Percentiles rank a stretch among this genome's conserved stretches.
Conservation (phyloP, 2,797 vertebrate genomes). For the Myripristis murdjan region DNA sequence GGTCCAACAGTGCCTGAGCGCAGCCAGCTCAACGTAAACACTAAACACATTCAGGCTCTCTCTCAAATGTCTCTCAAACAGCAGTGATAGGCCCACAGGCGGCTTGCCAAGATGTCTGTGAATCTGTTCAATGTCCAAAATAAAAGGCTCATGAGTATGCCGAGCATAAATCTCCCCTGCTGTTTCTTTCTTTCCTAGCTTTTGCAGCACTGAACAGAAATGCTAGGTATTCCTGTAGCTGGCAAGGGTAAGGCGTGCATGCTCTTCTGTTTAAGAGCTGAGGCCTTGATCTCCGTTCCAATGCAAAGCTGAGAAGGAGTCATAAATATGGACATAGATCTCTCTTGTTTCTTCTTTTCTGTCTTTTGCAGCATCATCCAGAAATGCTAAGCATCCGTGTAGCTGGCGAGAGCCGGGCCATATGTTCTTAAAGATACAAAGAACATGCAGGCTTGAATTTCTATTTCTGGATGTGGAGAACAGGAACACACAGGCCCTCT, state of each 20-base stretch:
- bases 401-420: neutral
- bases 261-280: neutral
- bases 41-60: constrained; percentile 32
- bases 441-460: neutral
- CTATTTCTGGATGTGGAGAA: constrained; percentile 15
- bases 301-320: neutral
- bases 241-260: neutral
- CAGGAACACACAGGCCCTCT: constrained; percentile 29
- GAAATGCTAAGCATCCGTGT: neutral
- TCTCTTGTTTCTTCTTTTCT: neutral
- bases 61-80: neutral
- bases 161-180: constrained; percentile 25
- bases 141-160: constrained; percentile 11
- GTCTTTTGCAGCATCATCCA: constrained; percentile 2
- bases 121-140: constrained; percentile 47
- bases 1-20: constrained; percentile 30
- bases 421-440: neutral
- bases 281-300: neutral
- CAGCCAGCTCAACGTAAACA: constrained; percentile 46
- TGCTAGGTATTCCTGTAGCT: constrained; percentile 34
- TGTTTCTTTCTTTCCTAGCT: constrained; percentile 18
- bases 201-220: constrained; percentile 10
- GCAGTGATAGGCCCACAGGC: constrained; percentile 18
- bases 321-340: neutral
- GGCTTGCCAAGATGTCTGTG: constrained; percentile 36